Base-by-base conservation (phyloP, 2,888 invertebrate species). In the Seira ritae region DNA sequence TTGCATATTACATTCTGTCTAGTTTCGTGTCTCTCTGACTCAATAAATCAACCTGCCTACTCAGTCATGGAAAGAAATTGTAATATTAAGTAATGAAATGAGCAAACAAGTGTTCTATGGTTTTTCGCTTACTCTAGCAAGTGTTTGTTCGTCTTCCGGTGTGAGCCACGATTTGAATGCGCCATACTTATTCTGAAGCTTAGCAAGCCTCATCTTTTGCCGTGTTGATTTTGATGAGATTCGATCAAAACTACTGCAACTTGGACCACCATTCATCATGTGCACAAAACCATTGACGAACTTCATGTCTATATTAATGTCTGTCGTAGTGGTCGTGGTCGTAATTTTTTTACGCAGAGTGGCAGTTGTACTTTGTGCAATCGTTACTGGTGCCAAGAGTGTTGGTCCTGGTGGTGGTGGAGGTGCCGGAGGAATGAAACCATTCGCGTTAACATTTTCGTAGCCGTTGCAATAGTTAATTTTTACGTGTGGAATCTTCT, bases 101-200 rank as follows among this genome's bases (percentile, higher is more conserved):
- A 31, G 31, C 31, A 31, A 31, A 31, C 31, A 31, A 31, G 31
- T 31, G 31, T 31, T 31, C 8, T 31, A 2, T 31, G 31, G 31
- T 31, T 31, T 31, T 31, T 31, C 31, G 31, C 88, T 88, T 84
- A 88, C 88, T 87, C 88, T 85, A 17, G 87, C 87, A 50, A 88
- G 76, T 22, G 88, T 88, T 65, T 85, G 82, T 55, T 88, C 88
- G 60, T 88, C 88, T 37, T 88, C 86, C 19, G 85, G 83, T 24
- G 85, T 86, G 1, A 85, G 77, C 72, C 83, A 79, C 8, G 82
- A 82, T 20, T 78, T 85, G 23, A 85, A 85, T 42, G 31, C 76
- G 37, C 84, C 84, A 65, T 84, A 80, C 37, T 79, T 79, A 71
- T 79, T 83, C 37, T 83, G 82, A 46, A 83, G 73, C 69, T 83